Base-by-base conservation (phyloP, 2,797 vertebrate genomes). In the Mus spretus region DNA sequence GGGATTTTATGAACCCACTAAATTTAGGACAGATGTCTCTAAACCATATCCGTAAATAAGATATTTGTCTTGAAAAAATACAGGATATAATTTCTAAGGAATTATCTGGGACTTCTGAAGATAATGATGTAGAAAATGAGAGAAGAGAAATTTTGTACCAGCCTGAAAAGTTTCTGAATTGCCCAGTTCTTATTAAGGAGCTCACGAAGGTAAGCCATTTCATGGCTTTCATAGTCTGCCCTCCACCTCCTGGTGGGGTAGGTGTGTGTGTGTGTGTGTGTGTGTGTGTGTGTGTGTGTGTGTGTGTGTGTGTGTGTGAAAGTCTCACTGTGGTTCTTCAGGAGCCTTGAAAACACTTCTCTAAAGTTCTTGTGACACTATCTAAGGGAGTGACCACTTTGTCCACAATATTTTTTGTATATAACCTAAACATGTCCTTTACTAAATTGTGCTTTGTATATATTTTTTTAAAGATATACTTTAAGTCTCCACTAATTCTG, bases 121-220 rank as follows among this genome's bases (percentile, higher is more conserved):
- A 99, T 98, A 97, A 99, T 93, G 99, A 99, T 0, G 99, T 99
- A 78, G 99, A 99, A 0, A 99, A 99, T 11, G 99, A 99, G 98
- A 99, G 99, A 97, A 99, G 99, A 97, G 99, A 98, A 96, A 99
- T 99, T 93, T 96, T 99, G 96, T 99, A 99, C 89, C 99, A 99
- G 0, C 99, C 99, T 59, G 99, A 98, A 0, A 96, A 99, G 11
- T 94, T 99, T 13, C 98, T 99, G 65, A 99, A 99, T 50, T 99
- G 99, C 88, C 99, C 99, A 0, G 98, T 99, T 40, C 98, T 99
- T 93, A 98, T 99, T 97, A 99, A 99, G 96, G 99, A 99, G 96
- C 99, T 99, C 97, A 99, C 97, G 99, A 99, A 99, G 99, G 99
- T 99, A 97, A 97, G 4, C 61, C 34, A 72, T 80, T 82, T 59